These are phyloP conservation scores for Microctenopoma lineatum DNA, from an alignment of 2,797 vertebrate genomes.

Conservation along the genomic window DNA sequence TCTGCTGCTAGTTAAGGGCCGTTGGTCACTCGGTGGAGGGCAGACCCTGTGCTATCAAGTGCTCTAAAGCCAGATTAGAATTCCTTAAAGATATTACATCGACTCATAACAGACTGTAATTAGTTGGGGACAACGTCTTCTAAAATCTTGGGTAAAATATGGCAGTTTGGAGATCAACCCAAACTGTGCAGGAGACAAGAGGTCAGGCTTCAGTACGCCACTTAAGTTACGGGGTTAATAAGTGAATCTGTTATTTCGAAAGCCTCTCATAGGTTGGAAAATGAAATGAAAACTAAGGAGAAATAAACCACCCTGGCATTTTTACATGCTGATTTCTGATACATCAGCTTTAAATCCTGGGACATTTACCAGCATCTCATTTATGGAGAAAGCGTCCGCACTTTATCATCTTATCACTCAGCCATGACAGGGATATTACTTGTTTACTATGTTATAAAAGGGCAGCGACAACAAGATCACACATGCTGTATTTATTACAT, in stretches of 20 bases:
- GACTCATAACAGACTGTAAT: constrained; percentile 54
- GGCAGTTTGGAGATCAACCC: constrained; percentile 32
- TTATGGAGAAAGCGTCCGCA: constrained; percentile 33
- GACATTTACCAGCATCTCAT: constrained; percentile 50
- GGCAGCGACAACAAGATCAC: constrained; percentile 7
- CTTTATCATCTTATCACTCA: constrained; percentile 33
- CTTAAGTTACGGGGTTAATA: constrained; percentile 37
- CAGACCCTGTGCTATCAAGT: constrained; percentile 27
- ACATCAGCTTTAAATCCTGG: constrained; percentile 42
- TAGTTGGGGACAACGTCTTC: constrained; percentile 32
- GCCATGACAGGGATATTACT: constrained; percentile 6
- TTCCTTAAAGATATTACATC: constrained; percentile 45
- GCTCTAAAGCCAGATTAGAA: constrained; percentile 43
- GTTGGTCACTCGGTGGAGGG: constrained; percentile 37
- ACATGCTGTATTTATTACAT: constrained; percentile 10
- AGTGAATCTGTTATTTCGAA: constrained; percentile 39
- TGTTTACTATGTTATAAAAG: constrained; percentile 23
- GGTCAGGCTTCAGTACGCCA: constrained; percentile 24
- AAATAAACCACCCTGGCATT: constrained; percentile 25
- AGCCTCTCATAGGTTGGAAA: constrained; percentile 33
- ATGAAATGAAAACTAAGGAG: constrained; percentile 17
- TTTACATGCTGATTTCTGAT: constrained; percentile 32
- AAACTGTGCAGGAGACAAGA: constrained; percentile 22
- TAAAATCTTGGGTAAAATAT: constrained; percentile 23
- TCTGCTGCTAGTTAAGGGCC: constrained; percentile 42